Evolutionary conservation across 1,140 invertebrate species (phyloP), one percentile per base, ranked within the genome.

Genomic region (Bombus superbus): DNA sequence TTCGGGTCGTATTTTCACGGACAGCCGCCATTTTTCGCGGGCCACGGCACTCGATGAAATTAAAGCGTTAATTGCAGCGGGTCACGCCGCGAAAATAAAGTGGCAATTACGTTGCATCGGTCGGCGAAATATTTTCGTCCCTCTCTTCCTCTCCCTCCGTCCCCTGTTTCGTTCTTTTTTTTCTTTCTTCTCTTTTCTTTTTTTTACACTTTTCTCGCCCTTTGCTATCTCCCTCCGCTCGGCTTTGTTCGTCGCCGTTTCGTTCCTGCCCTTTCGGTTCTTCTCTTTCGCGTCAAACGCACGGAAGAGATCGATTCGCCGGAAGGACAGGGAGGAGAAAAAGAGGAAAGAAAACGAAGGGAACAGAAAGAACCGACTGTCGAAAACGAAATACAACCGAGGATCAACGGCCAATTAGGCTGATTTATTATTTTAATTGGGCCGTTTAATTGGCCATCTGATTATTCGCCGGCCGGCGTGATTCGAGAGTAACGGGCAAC

Each of bases 381-480:
- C 44, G 69, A 68, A 77, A 81, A 68, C 57, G 35, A 76, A 72
- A 85, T 79, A 74, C 82, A 22, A 15, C n/a, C 44, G 68, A n/a
- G 57, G 57, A 64, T 69, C 64, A 47, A 53, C 53, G 64, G 35
- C 38, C 77, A 88, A 87, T 87, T 87, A 91, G 64, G 78, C 80
- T 89, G 88, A 92, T 92, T 90, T 92, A 92, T 92, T 89, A 92
- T 91, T 90, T 85, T 87, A 91, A 91, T 88, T 85, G 85, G 73
- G 38, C 64, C 74, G 76, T 66, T 88, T 89, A 90, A 90, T 90
- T 86, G 80, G 81, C 86, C 53, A 76, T 77, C 86, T 86, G 89
- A 91, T 92, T 91, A 92, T 88, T 90, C 90, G 86, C 78, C 22
- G 9, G 25, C 32, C 38, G 40, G 62, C 83, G 78, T 53, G 78